phyloP scores from a whole-genome alignment of 2,888 invertebrate species.

The Carterocephalus palaemon region DNA sequence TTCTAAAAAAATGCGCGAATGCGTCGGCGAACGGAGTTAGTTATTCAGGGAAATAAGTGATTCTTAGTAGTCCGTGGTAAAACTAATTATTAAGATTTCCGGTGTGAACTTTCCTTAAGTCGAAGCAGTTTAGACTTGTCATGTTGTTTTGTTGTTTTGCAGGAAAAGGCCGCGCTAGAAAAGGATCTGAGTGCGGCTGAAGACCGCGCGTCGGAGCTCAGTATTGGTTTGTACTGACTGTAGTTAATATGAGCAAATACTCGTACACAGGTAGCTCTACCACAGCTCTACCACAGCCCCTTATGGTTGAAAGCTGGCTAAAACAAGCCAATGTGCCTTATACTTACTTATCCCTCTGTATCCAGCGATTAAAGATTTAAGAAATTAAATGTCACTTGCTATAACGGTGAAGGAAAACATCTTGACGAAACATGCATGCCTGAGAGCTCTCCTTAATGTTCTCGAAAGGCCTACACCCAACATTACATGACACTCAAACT shows the following conservation, averaged over 20 bases:
- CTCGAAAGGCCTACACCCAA: too few species aligned
- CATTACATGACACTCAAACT: too few species aligned
- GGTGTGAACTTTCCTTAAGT: neutral
- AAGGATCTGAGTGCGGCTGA: slow-evolving; percentile 58
- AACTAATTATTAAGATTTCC: neutral
- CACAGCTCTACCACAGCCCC: too few species aligned
- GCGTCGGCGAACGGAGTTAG: neutral
- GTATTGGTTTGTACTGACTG: slow-evolving; percentile 47
- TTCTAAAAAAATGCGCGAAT: neutral
- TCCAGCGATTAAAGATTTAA: too few species aligned
- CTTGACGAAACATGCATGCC: too few species aligned
- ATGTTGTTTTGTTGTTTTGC: slow-evolving; percentile 25
- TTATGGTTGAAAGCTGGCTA: too few species aligned
- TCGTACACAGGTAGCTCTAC: too few species aligned
- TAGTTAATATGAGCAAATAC: slow-evolving; percentile 19
- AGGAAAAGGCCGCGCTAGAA: slow-evolving; percentile 70
- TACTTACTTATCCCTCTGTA: too few species aligned
- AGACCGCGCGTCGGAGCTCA: slow-evolving; percentile 65
- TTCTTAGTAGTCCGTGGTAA: neutral
- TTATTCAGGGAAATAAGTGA: neutral
- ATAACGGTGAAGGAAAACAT: too few species aligned
- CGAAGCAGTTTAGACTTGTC: neutral
- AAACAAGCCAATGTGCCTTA: too few species aligned
- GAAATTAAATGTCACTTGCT: too few species aligned
- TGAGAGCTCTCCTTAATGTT: too few species aligned